Conservation (phyloP, 2,113 vertebrate species). For the Clupea harengus region DNA sequence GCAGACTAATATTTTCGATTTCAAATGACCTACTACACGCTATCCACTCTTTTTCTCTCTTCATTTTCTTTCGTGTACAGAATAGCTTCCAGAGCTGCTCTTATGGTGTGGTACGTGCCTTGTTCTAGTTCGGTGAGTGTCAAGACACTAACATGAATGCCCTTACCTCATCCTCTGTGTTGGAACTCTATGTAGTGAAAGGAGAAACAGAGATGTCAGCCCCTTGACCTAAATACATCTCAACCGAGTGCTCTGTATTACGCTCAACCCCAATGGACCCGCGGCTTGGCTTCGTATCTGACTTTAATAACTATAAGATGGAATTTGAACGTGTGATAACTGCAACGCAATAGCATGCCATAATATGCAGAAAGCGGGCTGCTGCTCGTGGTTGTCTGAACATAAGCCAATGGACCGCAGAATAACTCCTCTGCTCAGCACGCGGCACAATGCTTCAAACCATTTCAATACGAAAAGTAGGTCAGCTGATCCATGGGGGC, state of each 20-base stretch:
- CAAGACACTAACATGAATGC: background rate
- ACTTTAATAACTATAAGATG: conserved; percentile 2
- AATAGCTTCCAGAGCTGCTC: background rate
- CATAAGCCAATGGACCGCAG: conserved; percentile 32
- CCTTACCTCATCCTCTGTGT: background rate
- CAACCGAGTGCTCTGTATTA: conserved; percentile 41
- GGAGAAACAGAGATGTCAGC: conserved; percentile 24
- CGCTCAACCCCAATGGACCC: conserved; percentile 26
- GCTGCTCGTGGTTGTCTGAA: conserved; percentile 43
- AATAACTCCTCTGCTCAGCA: background rate
- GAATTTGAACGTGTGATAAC: conserved; percentile 36
- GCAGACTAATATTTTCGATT: background rate
- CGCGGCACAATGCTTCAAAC: background rate
- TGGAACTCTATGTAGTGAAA: background rate
- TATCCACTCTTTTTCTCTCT: background rate
- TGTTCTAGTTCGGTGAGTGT: background rate
- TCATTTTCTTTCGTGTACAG: background rate
- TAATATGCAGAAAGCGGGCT: conserved; percentile 26
- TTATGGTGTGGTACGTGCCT: background rate
- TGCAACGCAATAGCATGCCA: background rate
- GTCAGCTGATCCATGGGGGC: conserved; percentile 4
- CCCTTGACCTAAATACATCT: conserved; percentile 49
- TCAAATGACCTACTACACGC: background rate
- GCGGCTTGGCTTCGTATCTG: conserved; percentile 21
- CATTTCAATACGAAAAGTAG: conserved; percentile 1